Conservation (phyloP, 2,888 invertebrate species). For the Meloe dianella region DNA sequence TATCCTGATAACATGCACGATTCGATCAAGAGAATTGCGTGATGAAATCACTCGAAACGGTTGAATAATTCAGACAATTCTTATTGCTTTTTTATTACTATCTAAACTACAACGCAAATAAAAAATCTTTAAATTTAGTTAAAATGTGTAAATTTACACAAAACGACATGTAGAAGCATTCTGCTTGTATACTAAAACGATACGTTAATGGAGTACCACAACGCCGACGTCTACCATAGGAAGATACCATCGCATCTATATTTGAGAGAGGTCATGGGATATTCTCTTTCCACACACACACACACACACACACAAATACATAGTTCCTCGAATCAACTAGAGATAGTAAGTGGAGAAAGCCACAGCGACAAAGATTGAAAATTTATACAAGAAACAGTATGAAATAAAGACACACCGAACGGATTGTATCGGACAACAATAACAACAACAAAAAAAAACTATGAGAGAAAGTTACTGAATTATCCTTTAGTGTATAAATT, state of each 20-base stretch:
- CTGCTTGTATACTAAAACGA: too few species aligned
- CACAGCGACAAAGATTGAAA: not conserved
- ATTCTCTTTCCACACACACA: not conserved
- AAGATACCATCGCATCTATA: constrained; percentile 8
- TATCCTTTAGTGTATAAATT: not conserved
- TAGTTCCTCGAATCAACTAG: not conserved
- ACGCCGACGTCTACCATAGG: not conserved
- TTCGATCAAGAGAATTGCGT: constrained; percentile 3
- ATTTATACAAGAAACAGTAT: not conserved
- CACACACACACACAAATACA: not conserved
- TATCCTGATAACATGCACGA: constrained; percentile 11
- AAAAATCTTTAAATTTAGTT: not conserved
- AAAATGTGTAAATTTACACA: not conserved
- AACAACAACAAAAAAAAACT: not conserved
- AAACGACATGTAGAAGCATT: not conserved
- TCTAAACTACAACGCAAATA: not conserved
- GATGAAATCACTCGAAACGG: constrained; percentile 7
- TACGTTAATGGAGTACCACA: constrained; percentile 3
- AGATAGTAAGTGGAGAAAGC: not conserved
- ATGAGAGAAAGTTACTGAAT: not conserved
- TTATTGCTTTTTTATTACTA: not conserved
- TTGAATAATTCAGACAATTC: constrained; percentile 6
- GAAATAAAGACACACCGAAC: not conserved
- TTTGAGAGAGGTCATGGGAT: constrained; percentile 11
- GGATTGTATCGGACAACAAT: not conserved